phyloP scores from a whole-genome alignment of 1,140 invertebrate genomes.

The Drosophila willistoni region DNA sequence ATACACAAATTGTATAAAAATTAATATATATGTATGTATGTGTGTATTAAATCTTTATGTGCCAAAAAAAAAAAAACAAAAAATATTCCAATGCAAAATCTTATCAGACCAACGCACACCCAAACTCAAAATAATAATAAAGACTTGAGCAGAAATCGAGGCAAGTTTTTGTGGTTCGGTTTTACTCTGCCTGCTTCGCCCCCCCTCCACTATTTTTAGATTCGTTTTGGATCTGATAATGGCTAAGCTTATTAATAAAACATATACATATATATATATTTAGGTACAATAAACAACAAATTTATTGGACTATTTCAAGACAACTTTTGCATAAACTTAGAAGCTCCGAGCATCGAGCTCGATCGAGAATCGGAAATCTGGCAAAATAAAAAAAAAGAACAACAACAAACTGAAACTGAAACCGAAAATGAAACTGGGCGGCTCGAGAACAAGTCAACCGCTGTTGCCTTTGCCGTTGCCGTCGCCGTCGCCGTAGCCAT shows the following conservation, averaged over 20 bases:
- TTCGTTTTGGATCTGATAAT: slow-evolving; percentile 38
- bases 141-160: neutral
- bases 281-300: slow-evolving; percentile 10
- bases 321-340: slow-evolving; percentile 17
- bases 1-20: no score
- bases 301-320: slow-evolving; percentile 9
- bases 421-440: neutral
- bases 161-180: slow-evolving; percentile 2
- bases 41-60: slow-evolving; percentile 36
- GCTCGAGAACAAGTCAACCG: slow-evolving; percentile 14
- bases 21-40: slow-evolving; percentile 9
- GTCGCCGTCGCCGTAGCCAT: slow-evolving; percentile 16
- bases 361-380: neutral
- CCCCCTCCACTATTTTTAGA: slow-evolving; percentile 44
- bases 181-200: neutral
- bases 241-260: slow-evolving; percentile 58
- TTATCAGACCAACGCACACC: slow-evolving; percentile 55
- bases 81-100: slow-evolving; percentile 38
- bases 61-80: slow-evolving; percentile 34
- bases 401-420: neutral
- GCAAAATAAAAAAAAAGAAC: no score
- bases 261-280: slow-evolving; percentile 38
- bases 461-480: neutral
- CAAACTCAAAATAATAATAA: slow-evolving; percentile 28
- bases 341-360: neutral